phyloP scores from a whole-genome alignment of 2,888 invertebrate species.

The Falcaria lacertinaria region DNA sequence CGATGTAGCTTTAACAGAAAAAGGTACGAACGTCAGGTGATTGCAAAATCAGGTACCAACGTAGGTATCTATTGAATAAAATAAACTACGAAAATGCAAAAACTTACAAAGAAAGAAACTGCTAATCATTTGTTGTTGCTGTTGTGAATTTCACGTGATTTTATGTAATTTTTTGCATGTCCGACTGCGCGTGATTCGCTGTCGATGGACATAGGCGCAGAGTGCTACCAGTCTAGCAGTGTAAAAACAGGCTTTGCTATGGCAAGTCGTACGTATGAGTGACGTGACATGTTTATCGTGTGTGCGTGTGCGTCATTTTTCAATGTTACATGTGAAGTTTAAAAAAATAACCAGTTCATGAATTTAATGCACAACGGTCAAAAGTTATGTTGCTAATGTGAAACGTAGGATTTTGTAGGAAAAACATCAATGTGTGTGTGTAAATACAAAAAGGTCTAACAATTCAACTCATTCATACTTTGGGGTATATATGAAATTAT shows the following conservation, averaged over 20 bases:
- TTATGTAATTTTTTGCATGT: slow-evolving; percentile 6
- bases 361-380: background rate
- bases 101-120: no score
- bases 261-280: background rate
- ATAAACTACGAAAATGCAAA: no score
- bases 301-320: background rate
- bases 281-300: background rate
- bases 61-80: no score
- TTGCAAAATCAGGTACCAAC: no score
- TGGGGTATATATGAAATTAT: no score
- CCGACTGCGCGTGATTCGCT: slow-evolving; percentile 7
- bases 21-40: no score
- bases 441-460: no score
- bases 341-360: background rate
- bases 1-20: no score
- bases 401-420: background rate
- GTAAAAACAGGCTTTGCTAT: background rate
- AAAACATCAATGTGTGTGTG: no score
- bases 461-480: no score
- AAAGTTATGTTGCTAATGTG: background rate
- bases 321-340: background rate
- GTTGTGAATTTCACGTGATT: slow-evolving; percentile 10
- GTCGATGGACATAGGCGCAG: slow-evolving; percentile 7
- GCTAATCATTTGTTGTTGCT: background rate
- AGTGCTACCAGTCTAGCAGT: background rate